Percentiles rank a stretch among this genome's conserved stretches.
Evolutionary conservation across 2,888 invertebrate species (phyloP).

Genomic region (Entomobrya multifasciata): DNA sequence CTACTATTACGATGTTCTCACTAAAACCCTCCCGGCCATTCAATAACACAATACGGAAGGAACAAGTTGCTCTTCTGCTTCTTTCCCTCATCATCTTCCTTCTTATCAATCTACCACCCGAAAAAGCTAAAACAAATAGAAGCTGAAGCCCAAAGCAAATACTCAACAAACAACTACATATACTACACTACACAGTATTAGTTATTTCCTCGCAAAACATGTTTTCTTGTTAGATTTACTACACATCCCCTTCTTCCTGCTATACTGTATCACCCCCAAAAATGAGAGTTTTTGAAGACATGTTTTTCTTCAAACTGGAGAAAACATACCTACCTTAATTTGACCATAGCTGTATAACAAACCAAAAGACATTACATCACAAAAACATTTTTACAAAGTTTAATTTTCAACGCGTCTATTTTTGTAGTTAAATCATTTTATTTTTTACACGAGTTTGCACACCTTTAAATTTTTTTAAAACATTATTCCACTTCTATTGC

Average conservation of each 20-base stretch:
- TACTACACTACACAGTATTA: neutral
- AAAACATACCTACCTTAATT: neutral
- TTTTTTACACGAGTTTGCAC: too few species aligned
- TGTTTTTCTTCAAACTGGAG: neutral
- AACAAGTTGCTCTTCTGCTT: constrained; percentile 55
- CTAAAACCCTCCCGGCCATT: constrained; percentile 35
- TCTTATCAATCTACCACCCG: constrained; percentile 8
- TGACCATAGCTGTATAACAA: constrained; percentile 26
- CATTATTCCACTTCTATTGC: neutral
- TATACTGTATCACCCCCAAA: too few species aligned
- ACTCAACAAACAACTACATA: constrained; percentile 23
- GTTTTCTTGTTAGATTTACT: neutral
- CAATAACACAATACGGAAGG: constrained; percentile 59
- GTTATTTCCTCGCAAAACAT: neutral
- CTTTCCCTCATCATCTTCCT: neutral
- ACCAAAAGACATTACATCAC: too few species aligned
- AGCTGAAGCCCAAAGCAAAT: constrained; percentile 34
- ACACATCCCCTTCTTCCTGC: too few species aligned
- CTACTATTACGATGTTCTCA: constrained; percentile 39
- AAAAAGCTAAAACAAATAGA: constrained; percentile 55
- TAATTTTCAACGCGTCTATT: too few species aligned
- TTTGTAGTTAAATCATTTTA: constrained; percentile 6
- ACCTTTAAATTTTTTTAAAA: constrained; percentile 5
- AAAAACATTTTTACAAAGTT: too few species aligned
- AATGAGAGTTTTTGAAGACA: neutral